phyloP scores from a whole-genome alignment of 1,140 invertebrate species.

The Microplitis demolitor region DNA sequence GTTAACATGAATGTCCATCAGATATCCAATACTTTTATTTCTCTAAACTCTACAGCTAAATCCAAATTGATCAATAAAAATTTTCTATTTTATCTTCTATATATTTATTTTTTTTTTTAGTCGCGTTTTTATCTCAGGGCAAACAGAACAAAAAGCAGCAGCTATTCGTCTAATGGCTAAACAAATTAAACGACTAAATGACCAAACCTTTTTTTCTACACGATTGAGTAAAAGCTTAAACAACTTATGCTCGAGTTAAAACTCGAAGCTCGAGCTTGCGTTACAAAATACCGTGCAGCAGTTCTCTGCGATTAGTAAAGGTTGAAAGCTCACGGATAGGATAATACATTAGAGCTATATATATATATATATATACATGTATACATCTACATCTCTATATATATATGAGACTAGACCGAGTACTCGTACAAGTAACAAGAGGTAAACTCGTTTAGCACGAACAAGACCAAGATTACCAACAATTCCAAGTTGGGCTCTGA shows the following conservation, averaged over 20 bases:
- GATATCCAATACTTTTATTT: too few relatives aligned
- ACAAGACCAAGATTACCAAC: constrained; percentile 8
- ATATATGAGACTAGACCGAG: neutral
- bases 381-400: neutral
- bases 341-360: neutral
- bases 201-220: constrained; percentile 3
- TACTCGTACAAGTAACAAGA: neutral
- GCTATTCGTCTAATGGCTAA: too few relatives aligned
- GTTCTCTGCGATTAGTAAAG: too few relatives aligned
- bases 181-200: neutral
- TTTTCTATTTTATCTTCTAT: too few relatives aligned
- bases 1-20: too few relatives aligned
- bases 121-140: too few relatives aligned
- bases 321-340: neutral
- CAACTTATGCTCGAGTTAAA: neutral
- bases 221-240: neutral
- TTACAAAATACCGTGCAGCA: neutral
- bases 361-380: neutral
- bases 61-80: too few relatives aligned
- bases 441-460: neutral
- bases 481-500: constrained; percentile 20
- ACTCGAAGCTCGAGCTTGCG: neutral
- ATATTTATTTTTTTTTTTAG: too few relatives aligned
- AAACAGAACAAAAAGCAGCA: too few relatives aligned
- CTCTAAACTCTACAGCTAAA: too few relatives aligned